Evolutionary conservation across 2,113 vertebrate genomes (phyloP), one percentile per base, ranked within the genome.

Genomic region (Galbula dea): DNA sequence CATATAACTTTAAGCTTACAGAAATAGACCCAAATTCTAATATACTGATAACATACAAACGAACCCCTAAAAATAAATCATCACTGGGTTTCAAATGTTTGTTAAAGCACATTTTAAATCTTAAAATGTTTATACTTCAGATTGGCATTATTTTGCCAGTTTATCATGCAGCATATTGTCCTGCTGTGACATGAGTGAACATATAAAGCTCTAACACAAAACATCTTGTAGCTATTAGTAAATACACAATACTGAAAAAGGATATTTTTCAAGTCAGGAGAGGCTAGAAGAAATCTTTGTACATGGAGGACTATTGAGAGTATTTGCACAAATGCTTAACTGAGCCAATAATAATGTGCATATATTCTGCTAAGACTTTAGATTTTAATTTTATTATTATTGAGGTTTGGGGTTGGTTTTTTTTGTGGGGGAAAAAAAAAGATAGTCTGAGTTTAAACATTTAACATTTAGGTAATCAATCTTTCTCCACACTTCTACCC

Each of bases 341-440:
- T 62, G 5, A 63, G 15, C 2, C 19, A 67, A 16, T 32, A 12
- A 27, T 29, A 85, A 75, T 2, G 4, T 36, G 5, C 2, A 22
- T 62, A 16, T 68, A 65, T 68, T 80, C 20, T 65, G 36, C 11
- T 73, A 65, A 26, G 10, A 1, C 3, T 62, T 67, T n/a, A 71
- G 0, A 0, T 26, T 68, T 80, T 19, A 32, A 1, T 26, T 76
- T 45, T n/a, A 20, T 8, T 46, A 15, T 20, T 41, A 17, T 30
- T 24, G 11, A 27, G 7, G 1, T 29, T 62, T 46, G 0, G 0
- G 3, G 51, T 11, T 43, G 41, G 41, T 43, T 17, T 51, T 76
- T 16, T 21, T 45, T 32, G 11, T 7, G 6, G 9, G 5, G 3
- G 15, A 26, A 26, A 61, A 26, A 26, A 61, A 57, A 63, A 41